Evolutionary conservation across 2,888 invertebrate species (phyloP).

Genomic region (Ferrisia virgata): DNA sequence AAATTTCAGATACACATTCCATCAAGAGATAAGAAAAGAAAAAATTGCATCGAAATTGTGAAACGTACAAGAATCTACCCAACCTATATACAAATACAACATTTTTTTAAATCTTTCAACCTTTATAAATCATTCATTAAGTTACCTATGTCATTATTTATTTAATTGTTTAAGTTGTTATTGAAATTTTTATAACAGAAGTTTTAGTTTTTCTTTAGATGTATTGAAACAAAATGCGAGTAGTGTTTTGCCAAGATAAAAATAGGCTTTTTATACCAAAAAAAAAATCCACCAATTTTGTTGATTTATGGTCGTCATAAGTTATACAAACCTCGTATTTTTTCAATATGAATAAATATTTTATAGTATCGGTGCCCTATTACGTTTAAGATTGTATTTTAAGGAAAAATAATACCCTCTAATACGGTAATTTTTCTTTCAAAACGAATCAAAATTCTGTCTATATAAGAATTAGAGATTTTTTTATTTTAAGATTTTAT

Average conservation of each 20-base stretch:
- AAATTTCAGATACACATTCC: no score
- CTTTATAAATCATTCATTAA: not conserved
- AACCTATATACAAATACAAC: no score
- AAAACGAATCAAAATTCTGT: not conserved
- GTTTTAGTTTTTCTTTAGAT: not conserved
- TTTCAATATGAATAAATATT: not conserved
- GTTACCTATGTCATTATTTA: slow-evolving; percentile 10
- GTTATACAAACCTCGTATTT: not conserved
- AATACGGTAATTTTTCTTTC: not conserved
- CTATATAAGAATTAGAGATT: not conserved
- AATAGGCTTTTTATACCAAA: no score
- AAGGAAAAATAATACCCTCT: not conserved
- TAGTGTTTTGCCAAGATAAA: no score
- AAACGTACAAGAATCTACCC: not conserved
- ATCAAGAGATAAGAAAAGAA: not conserved
- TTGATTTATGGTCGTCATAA: not conserved
- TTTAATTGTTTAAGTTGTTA: not conserved
- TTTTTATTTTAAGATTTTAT: not conserved
- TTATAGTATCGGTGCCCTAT: slow-evolving; percentile 5
- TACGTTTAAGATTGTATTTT: slow-evolving; percentile 3
- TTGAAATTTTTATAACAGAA: not conserved
- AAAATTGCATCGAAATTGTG: no score
- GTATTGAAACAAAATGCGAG: no score
- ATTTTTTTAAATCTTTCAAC: not conserved
- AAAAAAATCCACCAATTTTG: not conserved